Percentiles rank a stretch among this genome's conserved stretches.
Conservation (phyloP, 2,888 invertebrate genomes). For the Melanargia galathea region DNA sequence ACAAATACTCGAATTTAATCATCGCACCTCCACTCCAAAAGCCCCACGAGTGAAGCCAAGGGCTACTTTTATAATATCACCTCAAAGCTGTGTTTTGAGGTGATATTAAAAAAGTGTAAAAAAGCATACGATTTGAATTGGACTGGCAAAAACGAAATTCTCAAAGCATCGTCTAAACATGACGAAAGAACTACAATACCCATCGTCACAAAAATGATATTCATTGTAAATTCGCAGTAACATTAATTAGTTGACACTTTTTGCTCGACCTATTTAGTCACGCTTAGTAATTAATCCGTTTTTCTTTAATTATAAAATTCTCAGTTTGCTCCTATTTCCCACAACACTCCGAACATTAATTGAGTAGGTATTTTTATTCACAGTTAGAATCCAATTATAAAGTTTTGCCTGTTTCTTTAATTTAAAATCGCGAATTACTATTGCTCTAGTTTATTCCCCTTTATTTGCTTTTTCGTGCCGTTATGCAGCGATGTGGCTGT, state of each 20-base stretch:
- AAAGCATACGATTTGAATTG: too few species aligned
- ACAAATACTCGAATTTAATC: too few species aligned
- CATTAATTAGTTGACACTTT: conserved; percentile 21
- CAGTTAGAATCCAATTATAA: conserved; percentile 21
- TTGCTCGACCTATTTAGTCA: conserved; percentile 6
- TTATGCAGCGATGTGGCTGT: not conserved
- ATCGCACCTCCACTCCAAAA: too few species aligned
- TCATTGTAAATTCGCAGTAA: conserved; percentile 7
- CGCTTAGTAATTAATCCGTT: conserved; percentile 12
- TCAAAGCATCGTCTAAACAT: too few species aligned
- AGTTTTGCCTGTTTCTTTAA: conserved; percentile 15
- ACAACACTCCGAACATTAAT: conserved; percentile 1
- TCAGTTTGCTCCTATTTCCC: conserved; percentile 8
- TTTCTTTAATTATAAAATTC: conserved; percentile 9
- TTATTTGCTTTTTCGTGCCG: conserved; percentile 1
- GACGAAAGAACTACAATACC: too few species aligned
- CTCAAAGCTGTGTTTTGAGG: too few species aligned
- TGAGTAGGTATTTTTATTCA: conserved; percentile 20
- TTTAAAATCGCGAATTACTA: conserved; percentile 3
- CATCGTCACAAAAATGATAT: not conserved
- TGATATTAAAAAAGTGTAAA: too few species aligned
- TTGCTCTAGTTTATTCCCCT: not conserved
- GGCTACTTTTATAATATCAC: too few species aligned
- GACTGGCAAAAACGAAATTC: too few species aligned
- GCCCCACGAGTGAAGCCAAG: too few species aligned